Evolutionary conservation across 2,888 invertebrate genomes (phyloP).

Genomic region (Ceraclea dissimilis): DNA sequence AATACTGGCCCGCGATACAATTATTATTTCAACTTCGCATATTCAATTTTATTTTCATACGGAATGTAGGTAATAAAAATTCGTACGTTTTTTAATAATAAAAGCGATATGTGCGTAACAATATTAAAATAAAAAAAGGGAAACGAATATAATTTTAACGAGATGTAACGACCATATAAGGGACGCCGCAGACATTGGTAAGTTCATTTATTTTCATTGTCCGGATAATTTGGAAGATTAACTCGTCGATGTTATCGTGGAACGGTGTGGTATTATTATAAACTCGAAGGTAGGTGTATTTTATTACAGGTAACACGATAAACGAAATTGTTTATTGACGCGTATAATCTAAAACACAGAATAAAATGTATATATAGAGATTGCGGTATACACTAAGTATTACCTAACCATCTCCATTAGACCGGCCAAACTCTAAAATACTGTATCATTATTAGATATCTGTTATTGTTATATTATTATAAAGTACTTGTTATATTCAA

Average conservation of each 20-base stretch:
- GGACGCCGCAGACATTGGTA: background rate
- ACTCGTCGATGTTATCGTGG: background rate
- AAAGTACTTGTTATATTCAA: background rate
- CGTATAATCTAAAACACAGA: conserved; percentile 7
- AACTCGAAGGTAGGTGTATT: too few species aligned
- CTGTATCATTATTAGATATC: conserved; percentile 1
- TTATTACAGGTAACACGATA: too few species aligned
- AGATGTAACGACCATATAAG: background rate
- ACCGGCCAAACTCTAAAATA: background rate
- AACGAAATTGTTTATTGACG: conserved; percentile 9
- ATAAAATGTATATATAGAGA: too few species aligned
- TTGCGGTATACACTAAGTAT: conserved; percentile 6
- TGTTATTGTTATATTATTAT: conserved; percentile 5
- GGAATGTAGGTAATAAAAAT: too few species aligned
- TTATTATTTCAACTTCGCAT: too few species aligned
- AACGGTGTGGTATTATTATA: too few species aligned
- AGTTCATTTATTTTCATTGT: conserved; percentile 17
- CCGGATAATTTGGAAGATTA: conserved; percentile 13
- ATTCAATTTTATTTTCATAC: too few species aligned
- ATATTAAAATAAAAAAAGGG: conserved; percentile 6
- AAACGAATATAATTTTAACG: conserved; percentile 10
- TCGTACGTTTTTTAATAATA: background rate
- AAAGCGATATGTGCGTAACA: background rate
- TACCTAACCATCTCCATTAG: conserved; percentile 5
- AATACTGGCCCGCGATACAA: too few species aligned